A percentile compares a stretch with the other conserved stretches of the same genome.
Evolutionary conservation across 2,888 invertebrate species (phyloP).

Genomic region (Ornithoptera alexandrae): DNA sequence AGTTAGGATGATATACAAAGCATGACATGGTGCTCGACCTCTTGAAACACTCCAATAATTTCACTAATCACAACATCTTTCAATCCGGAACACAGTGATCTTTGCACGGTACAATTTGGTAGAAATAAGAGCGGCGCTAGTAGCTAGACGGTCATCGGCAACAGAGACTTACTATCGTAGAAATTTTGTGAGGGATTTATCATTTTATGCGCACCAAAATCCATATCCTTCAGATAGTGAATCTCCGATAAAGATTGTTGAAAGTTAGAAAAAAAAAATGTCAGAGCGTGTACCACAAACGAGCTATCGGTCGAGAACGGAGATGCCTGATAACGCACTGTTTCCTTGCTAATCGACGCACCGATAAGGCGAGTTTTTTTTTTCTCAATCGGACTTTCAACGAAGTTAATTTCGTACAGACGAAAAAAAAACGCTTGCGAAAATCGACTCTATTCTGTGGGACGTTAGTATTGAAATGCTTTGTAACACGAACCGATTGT

Average conservation of each 20-base stretch:
- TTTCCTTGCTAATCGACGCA: slow-evolving; percentile 44
- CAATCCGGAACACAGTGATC: no score
- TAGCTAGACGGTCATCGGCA: no score
- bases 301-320: slow-evolving; percentile 50
- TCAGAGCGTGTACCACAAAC: slow-evolving; percentile 36
- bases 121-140: no score
- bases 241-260: slow-evolving; percentile 10
- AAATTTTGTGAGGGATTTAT: no score
- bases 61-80: no score
- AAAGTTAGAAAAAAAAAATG: slow-evolving; percentile 19
- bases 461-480: not conserved
- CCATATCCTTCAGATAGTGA: slow-evolving; percentile 34
- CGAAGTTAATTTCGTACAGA: slow-evolving; percentile 27
- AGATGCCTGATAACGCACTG: slow-evolving; percentile 48
- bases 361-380: slow-evolving; percentile 41
- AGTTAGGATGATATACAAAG: no score
- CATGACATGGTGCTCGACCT: no score
- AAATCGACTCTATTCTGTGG: slow-evolving; percentile 10
- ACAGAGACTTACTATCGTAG: no score
- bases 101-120: no score
- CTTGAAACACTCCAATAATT: no score
- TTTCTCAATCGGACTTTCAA: slow-evolving; percentile 34
- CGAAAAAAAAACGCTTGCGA: slow-evolving; percentile 19
- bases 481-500: slow-evolving; percentile 25
- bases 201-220: not conserved